These are phyloP conservation scores for Mycetomoellerius zeteki DNA, from an alignment of 1,140 invertebrate genomes.

Conservation along the genomic window DNA sequence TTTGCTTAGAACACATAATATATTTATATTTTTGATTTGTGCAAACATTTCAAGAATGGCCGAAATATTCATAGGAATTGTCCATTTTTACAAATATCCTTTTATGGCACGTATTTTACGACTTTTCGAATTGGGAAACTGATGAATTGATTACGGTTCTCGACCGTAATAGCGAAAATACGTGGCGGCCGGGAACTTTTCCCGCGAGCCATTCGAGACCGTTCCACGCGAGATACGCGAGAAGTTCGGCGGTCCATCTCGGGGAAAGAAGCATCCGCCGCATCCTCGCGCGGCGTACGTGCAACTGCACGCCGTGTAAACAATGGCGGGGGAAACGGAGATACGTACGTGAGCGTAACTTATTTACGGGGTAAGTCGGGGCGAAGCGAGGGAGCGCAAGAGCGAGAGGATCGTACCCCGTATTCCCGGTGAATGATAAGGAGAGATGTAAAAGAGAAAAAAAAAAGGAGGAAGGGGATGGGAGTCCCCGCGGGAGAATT, in stretches of 20 bases:
- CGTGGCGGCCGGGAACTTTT: neutral
- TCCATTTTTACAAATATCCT: neutral
- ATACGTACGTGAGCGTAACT: slow-evolving; percentile 55
- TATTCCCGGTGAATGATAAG: slow-evolving; percentile 22
- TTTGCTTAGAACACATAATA: neutral
- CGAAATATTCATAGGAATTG: neutral
- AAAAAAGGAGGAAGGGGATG: neutral
- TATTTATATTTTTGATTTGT: neutral
- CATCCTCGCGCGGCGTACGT: slow-evolving; percentile 11
- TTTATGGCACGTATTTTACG: neutral
- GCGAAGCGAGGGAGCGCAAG: neutral
- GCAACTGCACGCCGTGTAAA: slow-evolving; percentile 45
- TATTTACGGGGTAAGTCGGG: slow-evolving; percentile 37
- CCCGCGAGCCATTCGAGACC: neutral
- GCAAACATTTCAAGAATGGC: neutral
- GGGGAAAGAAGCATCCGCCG: neutral
- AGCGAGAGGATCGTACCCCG: neutral
- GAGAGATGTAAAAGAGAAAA: neutral
- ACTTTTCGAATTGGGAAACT: neutral
- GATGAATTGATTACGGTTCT: slow-evolving; percentile 1
- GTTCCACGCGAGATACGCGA: slow-evolving; percentile 11
- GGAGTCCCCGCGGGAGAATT: slow-evolving; percentile 32
- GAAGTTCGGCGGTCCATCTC: slow-evolving; percentile 44
- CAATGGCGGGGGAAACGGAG: slow-evolving; percentile 19
- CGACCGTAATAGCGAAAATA: neutral